These are phyloP conservation scores for Camponotus floridanus DNA, from an alignment of 1,140 invertebrate genomes.

Conservation along the genomic window DNA sequence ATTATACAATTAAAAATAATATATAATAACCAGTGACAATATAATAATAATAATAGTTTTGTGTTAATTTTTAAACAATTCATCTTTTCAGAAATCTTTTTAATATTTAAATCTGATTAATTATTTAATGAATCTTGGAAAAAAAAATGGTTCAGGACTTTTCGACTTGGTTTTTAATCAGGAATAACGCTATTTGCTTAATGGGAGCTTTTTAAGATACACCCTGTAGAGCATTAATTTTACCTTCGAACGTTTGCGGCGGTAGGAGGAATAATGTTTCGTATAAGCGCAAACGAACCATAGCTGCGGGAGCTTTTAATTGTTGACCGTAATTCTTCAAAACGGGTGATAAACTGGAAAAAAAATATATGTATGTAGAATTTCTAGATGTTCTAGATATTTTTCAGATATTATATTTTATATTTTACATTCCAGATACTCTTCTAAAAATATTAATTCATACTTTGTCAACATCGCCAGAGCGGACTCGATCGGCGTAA, in stretches of 20 bases:
- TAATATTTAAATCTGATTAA: no score
- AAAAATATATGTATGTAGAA: slow-evolving; percentile 49
- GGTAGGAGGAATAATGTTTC: slow-evolving; percentile 95
- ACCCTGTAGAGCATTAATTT: slow-evolving; percentile 11
- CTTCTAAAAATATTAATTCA: slow-evolving; percentile 66
- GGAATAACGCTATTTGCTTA: no score
- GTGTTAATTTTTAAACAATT: no score
- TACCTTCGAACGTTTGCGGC: slow-evolving; percentile 94
- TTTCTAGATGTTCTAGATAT: slow-evolving; percentile 13
- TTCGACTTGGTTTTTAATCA: no score
- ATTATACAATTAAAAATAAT: background rate
- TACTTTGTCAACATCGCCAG: slow-evolving; percentile 97
- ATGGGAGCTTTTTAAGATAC: no score
- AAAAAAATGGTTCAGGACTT: no score
- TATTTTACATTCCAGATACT: slow-evolving; percentile 17
- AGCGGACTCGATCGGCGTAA: slow-evolving; percentile 97
- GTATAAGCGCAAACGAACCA: slow-evolving; percentile 96
- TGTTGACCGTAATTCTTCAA: slow-evolving; percentile 97
- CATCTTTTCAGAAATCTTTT: no score
- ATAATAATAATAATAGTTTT: slow-evolving; percentile 61
- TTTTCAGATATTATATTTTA: background rate
- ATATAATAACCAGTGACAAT: background rate
- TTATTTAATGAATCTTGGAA: no score
- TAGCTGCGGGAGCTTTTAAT: slow-evolving; percentile 96
- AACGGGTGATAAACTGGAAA: slow-evolving; percentile 93